Percentiles rank a stretch among this genome's conserved stretches.
phyloP scores from a whole-genome alignment of 1,140 invertebrate species.

The Chymomyza costata region DNA sequence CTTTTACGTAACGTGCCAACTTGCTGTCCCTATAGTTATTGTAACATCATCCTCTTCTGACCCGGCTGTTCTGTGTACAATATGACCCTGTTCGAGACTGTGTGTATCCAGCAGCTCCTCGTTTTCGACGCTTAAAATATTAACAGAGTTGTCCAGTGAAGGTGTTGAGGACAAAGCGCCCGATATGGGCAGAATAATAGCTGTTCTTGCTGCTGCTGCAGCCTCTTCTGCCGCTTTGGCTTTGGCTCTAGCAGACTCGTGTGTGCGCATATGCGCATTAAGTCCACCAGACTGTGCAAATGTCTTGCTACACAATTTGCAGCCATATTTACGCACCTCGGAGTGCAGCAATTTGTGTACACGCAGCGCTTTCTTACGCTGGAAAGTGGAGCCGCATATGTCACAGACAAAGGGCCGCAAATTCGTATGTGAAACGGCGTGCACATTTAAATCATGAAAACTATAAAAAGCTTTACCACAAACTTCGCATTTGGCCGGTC shows the following conservation, averaged over 20 bases:
- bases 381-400: conserved; percentile 75
- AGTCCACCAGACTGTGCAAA: conserved; percentile 80
- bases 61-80: no score
- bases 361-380: conserved; percentile 62
- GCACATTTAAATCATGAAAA: conserved; percentile 64
- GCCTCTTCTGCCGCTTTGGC: conserved; percentile 14
- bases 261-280: conserved; percentile 76
- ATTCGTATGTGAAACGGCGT: conserved; percentile 76
- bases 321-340: conserved; percentile 77
- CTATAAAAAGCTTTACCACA: conserved; percentile 66
- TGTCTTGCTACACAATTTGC: conserved; percentile 77
- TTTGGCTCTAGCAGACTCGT: conserved; percentile 48
- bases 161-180: background rate
- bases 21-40: no score
- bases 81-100: no score
- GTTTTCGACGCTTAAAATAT: background rate
- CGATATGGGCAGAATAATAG: background rate
- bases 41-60: no score
- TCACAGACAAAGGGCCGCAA: conserved; percentile 76
- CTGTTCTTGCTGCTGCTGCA: background rate
- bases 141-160: no score
- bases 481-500: conserved; percentile 82
- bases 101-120: conserved; percentile 19
- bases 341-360: conserved; percentile 73
- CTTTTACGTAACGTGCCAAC: no score